Percentiles rank a stretch among this genome's conserved stretches.
Conservation (phyloP, 1,140 invertebrate genomes). For the Anoplophora glabripennis region DNA sequence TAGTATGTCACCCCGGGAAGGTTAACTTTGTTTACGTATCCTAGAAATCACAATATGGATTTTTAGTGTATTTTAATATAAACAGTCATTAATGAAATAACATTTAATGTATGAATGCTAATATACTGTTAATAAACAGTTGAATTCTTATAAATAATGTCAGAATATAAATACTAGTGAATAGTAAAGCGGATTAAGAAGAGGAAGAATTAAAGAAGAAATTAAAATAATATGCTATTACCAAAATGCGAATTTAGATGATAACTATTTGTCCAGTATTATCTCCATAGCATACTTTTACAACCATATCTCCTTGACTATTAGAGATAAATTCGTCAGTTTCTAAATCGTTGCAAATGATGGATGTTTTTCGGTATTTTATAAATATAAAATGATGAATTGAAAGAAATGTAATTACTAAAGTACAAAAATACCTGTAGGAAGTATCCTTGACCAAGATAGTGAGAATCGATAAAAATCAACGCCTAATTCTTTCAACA, state of each 20-base stretch:
- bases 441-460: constrained; percentile 54
- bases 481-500: constrained; percentile 49
- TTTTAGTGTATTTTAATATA: not conserved
- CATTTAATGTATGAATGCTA: too few relatives aligned
- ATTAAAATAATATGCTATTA: too few relatives aligned
- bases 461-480: constrained; percentile 57
- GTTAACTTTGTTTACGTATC: constrained; percentile 3
- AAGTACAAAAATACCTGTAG: constrained; percentile 20
- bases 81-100: too few relatives aligned
- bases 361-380: not conserved
- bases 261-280: too few relatives aligned
- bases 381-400: not conserved
- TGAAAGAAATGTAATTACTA: not conserved
- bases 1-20: constrained; percentile 4
- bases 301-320: too few relatives aligned
- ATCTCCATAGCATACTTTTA: too few relatives aligned
- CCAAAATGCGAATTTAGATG: too few relatives aligned
- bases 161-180: not conserved
- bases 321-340: too few relatives aligned
- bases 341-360: too few relatives aligned
- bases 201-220: too few relatives aligned
- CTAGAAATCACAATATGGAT: not conserved
- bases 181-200: too few relatives aligned
- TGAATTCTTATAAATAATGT: not conserved
- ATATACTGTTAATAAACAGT: not conserved